Conservation (phyloP, 2,113 vertebrate genomes). For the Collichthys lucidus region DNA sequence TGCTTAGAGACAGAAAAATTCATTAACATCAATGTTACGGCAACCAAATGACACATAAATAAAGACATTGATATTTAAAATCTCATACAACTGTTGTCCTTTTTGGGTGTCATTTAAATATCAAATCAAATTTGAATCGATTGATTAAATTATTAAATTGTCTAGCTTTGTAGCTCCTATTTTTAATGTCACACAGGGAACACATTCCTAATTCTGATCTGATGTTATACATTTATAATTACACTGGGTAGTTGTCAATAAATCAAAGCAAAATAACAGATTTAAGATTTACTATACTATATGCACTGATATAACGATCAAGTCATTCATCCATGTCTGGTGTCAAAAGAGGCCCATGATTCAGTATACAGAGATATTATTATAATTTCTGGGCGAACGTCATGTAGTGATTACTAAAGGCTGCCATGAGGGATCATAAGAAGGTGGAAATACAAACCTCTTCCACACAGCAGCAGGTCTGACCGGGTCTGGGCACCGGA, state of each 20-base stretch:
- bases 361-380: too few species aligned
- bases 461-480: constrained; percentile 91
- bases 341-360: background rate
- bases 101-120: too few species aligned
- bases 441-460: constrained; percentile 81
- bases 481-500: constrained; percentile 91
- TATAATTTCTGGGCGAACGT: too few species aligned
- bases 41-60: background rate
- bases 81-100: background rate
- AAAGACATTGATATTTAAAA: background rate
- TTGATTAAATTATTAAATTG: background rate
- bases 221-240: too few species aligned
- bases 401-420: background rate
- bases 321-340: background rate
- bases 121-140: background rate
- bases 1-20: background rate
- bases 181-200: background rate
- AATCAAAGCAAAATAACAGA: too few species aligned
- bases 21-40: background rate
- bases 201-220: too few species aligned
- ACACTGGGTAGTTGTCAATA: too few species aligned
- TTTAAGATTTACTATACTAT: background rate
- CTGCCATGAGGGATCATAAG: accelerated
- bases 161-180: background rate
- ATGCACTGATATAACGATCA: background rate